These are phyloP conservation scores for Synergus umbraculus DNA, from an alignment of 2,888 invertebrate genomes.

Conservation along the genomic window DNA sequence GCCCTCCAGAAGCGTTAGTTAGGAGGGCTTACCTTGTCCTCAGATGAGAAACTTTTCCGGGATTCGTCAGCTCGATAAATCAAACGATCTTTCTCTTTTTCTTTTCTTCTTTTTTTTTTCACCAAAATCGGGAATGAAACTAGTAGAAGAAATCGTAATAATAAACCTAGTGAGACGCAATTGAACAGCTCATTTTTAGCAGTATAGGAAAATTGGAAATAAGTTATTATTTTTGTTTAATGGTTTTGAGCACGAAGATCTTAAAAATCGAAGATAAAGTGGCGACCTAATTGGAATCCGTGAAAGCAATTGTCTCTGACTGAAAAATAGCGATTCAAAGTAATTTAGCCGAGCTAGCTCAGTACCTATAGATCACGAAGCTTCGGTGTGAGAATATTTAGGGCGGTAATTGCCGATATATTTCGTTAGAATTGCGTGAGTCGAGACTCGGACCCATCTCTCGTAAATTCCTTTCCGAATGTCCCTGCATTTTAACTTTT, in stretches of 20 bases:
- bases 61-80: constrained; percentile 40
- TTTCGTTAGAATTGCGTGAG: constrained; percentile 73
- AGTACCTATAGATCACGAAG: constrained; percentile 72
- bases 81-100: background rate
- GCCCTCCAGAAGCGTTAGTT: constrained; percentile 66
- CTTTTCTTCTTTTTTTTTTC: background rate
- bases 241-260: constrained; percentile 23
- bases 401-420: constrained; percentile 77
- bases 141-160: background rate
- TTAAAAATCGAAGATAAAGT: constrained; percentile 27
- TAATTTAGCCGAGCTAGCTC: constrained; percentile 69
- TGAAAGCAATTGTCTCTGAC: constrained; percentile 64
- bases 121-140: background rate
- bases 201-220: background rate
- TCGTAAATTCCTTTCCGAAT: constrained; percentile 74
- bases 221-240: constrained; percentile 17
- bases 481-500: constrained; percentile 72
- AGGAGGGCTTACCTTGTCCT: constrained; percentile 54
- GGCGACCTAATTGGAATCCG: constrained; percentile 62
- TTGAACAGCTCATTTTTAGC: background rate
- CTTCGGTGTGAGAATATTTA: constrained; percentile 75
- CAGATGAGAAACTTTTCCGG: constrained; percentile 41
- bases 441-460: constrained; percentile 61
- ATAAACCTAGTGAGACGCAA: background rate
- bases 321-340: constrained; percentile 75